Percentiles rank a stretch among this genome's conserved stretches.
Conservation (phyloP, 64 coral and sea anemone genomes). For the Montipora efflorescens region DNA sequence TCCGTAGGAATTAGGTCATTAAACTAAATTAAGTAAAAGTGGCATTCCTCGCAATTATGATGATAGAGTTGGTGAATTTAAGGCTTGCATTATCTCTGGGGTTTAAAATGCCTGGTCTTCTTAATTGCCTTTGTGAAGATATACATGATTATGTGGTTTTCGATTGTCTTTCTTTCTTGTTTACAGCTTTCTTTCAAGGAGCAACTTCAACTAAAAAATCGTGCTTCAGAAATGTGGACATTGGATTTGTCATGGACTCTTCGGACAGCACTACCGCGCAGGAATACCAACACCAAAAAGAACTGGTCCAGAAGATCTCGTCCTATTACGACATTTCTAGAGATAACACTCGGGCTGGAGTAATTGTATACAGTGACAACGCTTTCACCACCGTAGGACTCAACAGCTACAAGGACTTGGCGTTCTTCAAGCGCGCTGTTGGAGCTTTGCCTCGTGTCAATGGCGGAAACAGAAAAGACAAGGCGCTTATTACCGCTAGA, state of each 20-base stretch:
- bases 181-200: slow-evolving; percentile 30
- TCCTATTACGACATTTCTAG: slow-evolving; percentile 38
- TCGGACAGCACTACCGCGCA: slow-evolving; percentile 12
- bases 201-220: not conserved
- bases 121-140: not conserved
- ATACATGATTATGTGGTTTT: no score
- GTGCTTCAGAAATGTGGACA: slow-evolving; percentile 62
- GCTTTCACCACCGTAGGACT: slow-evolving; percentile 10
- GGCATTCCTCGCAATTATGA: no score
- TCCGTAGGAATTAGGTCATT: no score
- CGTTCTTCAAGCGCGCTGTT: slow-evolving; percentile 1
- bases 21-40: no score
- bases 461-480: slow-evolving; percentile 56
- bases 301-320: slow-evolving; percentile 62
- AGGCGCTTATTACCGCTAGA: slow-evolving; percentile 39
- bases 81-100: no score
- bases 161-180: not conserved
- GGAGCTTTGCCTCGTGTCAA: not conserved
- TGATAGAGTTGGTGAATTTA: no score
- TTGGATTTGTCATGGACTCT: slow-evolving; percentile 75
- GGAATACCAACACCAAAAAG: slow-evolving; percentile 67
- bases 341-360: slow-evolving; percentile 55
- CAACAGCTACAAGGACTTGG: not conserved
- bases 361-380: slow-evolving; percentile 63
- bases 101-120: no score